A percentile compares a stretch with the other conserved stretches of the same genome.
Conservation (phyloP, 2,888 invertebrate genomes). For the Ernsta delagoae region DNA sequence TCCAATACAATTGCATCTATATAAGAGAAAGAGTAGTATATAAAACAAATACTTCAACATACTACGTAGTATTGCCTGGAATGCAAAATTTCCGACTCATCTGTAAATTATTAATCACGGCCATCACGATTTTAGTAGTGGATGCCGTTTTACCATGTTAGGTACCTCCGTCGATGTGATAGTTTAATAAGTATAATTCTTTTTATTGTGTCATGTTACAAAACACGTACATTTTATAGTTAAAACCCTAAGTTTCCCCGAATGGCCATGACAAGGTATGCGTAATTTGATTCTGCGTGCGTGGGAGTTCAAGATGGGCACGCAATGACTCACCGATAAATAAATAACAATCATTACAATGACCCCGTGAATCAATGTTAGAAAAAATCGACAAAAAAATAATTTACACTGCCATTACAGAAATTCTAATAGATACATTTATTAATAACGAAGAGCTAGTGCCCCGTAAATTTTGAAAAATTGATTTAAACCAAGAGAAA, state of each 20-base stretch:
- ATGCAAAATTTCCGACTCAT: no score
- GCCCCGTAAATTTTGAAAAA: no score
- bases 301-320: conserved; percentile 51
- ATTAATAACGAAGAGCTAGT: background rate
- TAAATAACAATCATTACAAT: conserved; percentile 9
- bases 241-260: conserved; percentile 41
- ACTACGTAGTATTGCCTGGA: no score
- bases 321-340: conserved; percentile 41
- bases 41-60: no score
- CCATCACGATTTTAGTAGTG: background rate
- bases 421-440: background rate
- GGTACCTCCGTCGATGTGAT: no score
- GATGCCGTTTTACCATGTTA: no score
- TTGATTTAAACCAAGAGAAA: no score
- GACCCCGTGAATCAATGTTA: conserved; percentile 16
- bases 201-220: background rate
- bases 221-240: background rate
- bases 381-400: background rate
- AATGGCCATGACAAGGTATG: conserved; percentile 50
- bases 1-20: conserved; percentile 6
- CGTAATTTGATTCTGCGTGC: conserved; percentile 54
- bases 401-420: background rate
- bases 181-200: no score
- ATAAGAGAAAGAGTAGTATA: background rate
- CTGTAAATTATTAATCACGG: background rate